Percentiles rank a stretch among this genome's conserved stretches.
Conservation (phyloP, 2,888 invertebrate species). For the Nomada ruficornis region DNA sequence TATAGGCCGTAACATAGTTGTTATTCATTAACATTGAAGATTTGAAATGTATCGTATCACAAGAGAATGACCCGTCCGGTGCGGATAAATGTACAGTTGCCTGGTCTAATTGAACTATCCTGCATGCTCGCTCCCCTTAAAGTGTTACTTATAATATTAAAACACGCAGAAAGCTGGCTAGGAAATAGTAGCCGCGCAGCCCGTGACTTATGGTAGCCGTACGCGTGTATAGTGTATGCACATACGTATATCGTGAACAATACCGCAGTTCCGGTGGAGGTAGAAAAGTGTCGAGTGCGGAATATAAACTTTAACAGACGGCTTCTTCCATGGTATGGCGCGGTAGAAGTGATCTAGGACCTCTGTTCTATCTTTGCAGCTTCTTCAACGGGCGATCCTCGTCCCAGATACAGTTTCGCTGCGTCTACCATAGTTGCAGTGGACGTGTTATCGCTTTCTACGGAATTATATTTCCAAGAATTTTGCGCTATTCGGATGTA, state of each 20-base stretch:
- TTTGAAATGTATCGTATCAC: too few species aligned
- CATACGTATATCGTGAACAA: conserved; percentile 67
- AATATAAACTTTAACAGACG: conserved; percentile 73
- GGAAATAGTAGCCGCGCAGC: conserved; percentile 14
- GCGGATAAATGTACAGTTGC: too few species aligned
- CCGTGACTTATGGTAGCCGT: conserved; percentile 64
- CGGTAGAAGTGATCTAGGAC: conserved; percentile 61
- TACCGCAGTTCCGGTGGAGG: conserved; percentile 61
- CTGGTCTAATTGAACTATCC: not conserved
- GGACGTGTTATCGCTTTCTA: conserved; percentile 42
- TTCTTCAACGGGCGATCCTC: conserved; percentile 59
- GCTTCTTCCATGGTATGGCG: conserved; percentile 55
- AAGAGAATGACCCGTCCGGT: too few species aligned
- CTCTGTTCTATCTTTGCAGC: conserved; percentile 54
- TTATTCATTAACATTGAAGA: too few species aligned
- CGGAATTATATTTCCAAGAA: conserved; percentile 20
- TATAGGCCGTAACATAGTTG: too few species aligned
- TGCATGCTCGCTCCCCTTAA: not conserved
- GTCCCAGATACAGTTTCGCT: conserved; percentile 58
- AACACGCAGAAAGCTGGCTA: conserved; percentile 14
- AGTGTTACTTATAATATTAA: not conserved
- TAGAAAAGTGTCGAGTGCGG: conserved; percentile 66
- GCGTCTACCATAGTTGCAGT: conserved; percentile 36
- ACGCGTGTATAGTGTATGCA: conserved; percentile 1
- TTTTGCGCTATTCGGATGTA: not conserved